Percentiles rank a stretch among this genome's conserved stretches.
These are phyloP conservation scores for Lithobates pipiens DNA, from an alignment of 2,797 vertebrate genomes.

Conservation along the genomic window DNA sequence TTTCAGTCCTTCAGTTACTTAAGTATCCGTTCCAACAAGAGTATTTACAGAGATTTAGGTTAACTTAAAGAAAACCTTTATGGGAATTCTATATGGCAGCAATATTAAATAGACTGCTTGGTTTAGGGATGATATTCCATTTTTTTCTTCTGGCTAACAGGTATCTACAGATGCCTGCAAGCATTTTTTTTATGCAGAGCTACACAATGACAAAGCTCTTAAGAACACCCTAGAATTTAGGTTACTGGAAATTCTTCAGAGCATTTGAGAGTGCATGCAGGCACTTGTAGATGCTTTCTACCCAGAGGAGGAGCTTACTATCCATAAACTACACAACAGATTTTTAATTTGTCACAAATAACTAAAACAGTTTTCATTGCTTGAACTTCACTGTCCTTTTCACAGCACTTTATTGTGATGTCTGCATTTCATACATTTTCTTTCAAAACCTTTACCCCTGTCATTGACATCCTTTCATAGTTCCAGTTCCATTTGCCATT, in stretches of 20 bases:
- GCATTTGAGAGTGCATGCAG: background rate
- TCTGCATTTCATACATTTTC: slow-evolving; percentile 6
- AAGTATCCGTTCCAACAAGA: too few species aligned
- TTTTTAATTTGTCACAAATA: background rate
- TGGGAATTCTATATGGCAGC: too few species aligned
- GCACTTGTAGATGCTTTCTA: background rate
- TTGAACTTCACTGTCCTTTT: slow-evolving; percentile 3
- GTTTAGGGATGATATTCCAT: too few species aligned
- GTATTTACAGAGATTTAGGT: too few species aligned
- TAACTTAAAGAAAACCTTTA: too few species aligned
- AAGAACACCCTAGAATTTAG: background rate
- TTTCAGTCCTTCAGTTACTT: background rate
- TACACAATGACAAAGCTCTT: too few species aligned
- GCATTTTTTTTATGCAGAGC: too few species aligned
- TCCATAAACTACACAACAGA: background rate
- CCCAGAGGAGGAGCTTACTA: background rate
- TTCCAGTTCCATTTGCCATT: slow-evolving; percentile 6
- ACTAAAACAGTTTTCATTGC: background rate
- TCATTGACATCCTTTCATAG: slow-evolving; percentile 3
- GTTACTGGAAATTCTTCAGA: background rate
- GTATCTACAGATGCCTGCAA: too few species aligned
- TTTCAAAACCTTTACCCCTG: background rate
- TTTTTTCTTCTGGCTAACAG: too few species aligned
- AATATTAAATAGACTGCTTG: too few species aligned
- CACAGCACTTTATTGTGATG: slow-evolving; percentile 15